phyloP scores from a whole-genome alignment of 1,140 invertebrate species.

The Drosophila bocqueti region DNA sequence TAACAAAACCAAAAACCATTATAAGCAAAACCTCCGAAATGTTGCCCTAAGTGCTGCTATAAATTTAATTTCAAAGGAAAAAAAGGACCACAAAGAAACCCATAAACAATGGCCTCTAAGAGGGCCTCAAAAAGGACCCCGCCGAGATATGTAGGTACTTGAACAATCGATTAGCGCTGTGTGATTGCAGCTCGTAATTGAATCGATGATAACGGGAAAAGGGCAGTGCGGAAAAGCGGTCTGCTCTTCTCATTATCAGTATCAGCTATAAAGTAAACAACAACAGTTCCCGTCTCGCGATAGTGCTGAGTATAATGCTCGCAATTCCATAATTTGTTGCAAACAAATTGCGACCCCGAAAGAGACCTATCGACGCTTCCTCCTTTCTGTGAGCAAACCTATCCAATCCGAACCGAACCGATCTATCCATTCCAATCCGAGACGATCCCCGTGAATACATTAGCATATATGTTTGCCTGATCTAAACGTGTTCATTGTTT shows the following conservation, averaged over 20 bases:
- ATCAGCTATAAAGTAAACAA: slow-evolving; percentile 30
- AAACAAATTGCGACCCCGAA: slow-evolving; percentile 21
- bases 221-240: slow-evolving; percentile 53
- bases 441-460: slow-evolving; percentile 30
- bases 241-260: slow-evolving; percentile 49
- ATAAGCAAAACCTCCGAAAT: background rate
- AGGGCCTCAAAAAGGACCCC: slow-evolving; percentile 8
- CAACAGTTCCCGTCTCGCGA: slow-evolving; percentile 8
- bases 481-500: slow-evolving; percentile 51
- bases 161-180: slow-evolving; percentile 13
- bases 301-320: slow-evolving; percentile 11
- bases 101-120: background rate
- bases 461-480: slow-evolving; percentile 52
- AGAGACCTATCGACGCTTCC: slow-evolving; percentile 17
- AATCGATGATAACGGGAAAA: slow-evolving; percentile 32
- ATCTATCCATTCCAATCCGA: background rate
- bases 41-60: background rate
- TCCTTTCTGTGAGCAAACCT: slow-evolving; percentile 13
- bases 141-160: background rate
- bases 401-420: background rate
- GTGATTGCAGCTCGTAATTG: slow-evolving; percentile 15
- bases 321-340: slow-evolving; percentile 66
- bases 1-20: background rate
- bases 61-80: slow-evolving; percentile 9
- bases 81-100: slow-evolving; percentile 12